Evolutionary conservation across 2,888 invertebrate species (phyloP).

Genomic region (Chloromyia formosa): DNA sequence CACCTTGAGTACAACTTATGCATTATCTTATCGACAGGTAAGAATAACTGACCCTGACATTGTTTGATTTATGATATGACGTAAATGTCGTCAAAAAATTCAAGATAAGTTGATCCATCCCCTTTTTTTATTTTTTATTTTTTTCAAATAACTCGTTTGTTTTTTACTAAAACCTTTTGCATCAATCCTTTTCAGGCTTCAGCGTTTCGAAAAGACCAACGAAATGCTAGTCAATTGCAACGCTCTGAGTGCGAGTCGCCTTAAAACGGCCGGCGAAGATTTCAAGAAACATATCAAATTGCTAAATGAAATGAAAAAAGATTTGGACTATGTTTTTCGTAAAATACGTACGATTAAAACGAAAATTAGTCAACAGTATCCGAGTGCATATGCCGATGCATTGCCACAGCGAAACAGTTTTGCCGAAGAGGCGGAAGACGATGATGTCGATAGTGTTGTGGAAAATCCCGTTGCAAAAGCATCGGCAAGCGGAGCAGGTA

Average conservation of each 20-base stretch:
- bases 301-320: constrained; percentile 90
- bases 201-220: constrained; percentile 97
- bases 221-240: constrained; percentile 99
- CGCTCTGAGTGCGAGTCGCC: constrained; percentile 86
- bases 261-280: constrained; percentile 85
- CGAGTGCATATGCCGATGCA: constrained; percentile 73
- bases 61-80: too few relatives aligned
- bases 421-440: constrained; percentile 65
- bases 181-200: constrained; percentile 73
- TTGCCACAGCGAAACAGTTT: constrained; percentile 64
- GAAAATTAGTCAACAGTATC: constrained; percentile 78
- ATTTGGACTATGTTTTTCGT: constrained; percentile 92
- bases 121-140: too few relatives aligned
- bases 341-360: constrained; percentile 85
- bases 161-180: not conserved
- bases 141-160: not conserved
- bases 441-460: constrained; percentile 59
- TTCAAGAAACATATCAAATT: constrained; percentile 90
- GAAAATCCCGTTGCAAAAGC: constrained; percentile 45
- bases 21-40: too few relatives aligned
- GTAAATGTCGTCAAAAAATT: too few relatives aligned
- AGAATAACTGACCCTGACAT: too few relatives aligned
- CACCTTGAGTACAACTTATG: too few relatives aligned
- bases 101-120: too few relatives aligned
- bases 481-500: constrained; percentile 2